These are phyloP conservation scores for Chionoecetes opilio DNA, from an alignment of 1,140 invertebrate species.

Conservation along the genomic window DNA sequence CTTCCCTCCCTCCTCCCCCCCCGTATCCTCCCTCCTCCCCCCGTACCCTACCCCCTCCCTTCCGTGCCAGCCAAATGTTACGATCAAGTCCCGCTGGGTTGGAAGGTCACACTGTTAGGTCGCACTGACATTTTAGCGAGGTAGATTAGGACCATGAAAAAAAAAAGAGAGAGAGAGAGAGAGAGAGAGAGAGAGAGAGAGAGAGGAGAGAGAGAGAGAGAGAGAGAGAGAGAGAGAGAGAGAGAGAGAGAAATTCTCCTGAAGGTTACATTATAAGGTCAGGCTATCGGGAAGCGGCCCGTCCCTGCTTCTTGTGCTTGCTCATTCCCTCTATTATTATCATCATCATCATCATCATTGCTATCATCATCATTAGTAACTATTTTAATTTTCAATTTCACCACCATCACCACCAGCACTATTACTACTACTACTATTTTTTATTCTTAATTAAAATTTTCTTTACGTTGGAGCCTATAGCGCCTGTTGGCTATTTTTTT, in stretches of 20 bases:
- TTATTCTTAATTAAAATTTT: too few species aligned
- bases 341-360: too few species aligned
- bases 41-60: not conserved
- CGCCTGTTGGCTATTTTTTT: too few species aligned
- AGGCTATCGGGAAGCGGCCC: not conserved
- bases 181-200: too few species aligned
- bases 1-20: not conserved
- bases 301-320: not conserved
- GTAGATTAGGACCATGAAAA: not conserved
- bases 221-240: not conserved
- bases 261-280: constrained; percentile 19
- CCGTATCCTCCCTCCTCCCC: not conserved
- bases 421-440: too few species aligned
- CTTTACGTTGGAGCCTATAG: too few species aligned
- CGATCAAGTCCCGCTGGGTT: not conserved
- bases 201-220: too few species aligned
- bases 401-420: too few species aligned
- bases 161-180: too few species aligned
- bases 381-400: too few species aligned
- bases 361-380: too few species aligned
- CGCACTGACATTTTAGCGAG: constrained; percentile 5
- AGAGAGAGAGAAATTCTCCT: not conserved
- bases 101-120: constrained; percentile 25
- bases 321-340: not conserved
- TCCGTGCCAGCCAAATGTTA: not conserved